phyloP scores from a whole-genome alignment of 2,113 vertebrate species.

The Centrocercus urophasianus region DNA sequence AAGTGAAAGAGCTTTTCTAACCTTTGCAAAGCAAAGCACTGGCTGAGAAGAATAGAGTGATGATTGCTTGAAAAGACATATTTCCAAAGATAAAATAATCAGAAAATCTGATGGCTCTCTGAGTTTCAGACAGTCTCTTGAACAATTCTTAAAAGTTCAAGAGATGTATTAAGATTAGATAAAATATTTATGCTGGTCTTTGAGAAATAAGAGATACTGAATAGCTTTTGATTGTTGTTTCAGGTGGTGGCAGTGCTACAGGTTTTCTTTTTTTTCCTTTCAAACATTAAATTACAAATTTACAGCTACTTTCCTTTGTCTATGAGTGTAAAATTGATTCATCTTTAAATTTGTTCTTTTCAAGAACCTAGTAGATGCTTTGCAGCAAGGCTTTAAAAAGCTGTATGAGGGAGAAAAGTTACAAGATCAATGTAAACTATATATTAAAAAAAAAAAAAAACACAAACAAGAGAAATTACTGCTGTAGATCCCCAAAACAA shows the following conservation, averaged over 20 bases:
- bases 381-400: not conserved
- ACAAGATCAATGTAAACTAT: not conserved
- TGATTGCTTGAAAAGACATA: not conserved
- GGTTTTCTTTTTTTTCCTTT: not conserved
- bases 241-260: not conserved
- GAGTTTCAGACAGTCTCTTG: not conserved
- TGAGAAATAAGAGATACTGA: not conserved
- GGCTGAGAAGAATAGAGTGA: not conserved
- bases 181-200: not conserved
- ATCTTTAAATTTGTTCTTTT: not conserved
- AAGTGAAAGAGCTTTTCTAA: not conserved
- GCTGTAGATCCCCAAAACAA: not conserved
- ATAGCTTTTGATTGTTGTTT: not conserved
- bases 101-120: not conserved
- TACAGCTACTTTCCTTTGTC: not conserved
- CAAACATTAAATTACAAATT: not conserved
- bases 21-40: not conserved
- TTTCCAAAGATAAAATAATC: not conserved
- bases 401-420: not conserved
- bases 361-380: not conserved
- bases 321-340: not conserved
- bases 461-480: not conserved
- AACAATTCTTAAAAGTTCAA: not conserved
- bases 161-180: not conserved
- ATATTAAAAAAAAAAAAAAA: not conserved